Base-by-base conservation (phyloP, 2,113 vertebrate species). In the Mastomys natalensis region DNA sequence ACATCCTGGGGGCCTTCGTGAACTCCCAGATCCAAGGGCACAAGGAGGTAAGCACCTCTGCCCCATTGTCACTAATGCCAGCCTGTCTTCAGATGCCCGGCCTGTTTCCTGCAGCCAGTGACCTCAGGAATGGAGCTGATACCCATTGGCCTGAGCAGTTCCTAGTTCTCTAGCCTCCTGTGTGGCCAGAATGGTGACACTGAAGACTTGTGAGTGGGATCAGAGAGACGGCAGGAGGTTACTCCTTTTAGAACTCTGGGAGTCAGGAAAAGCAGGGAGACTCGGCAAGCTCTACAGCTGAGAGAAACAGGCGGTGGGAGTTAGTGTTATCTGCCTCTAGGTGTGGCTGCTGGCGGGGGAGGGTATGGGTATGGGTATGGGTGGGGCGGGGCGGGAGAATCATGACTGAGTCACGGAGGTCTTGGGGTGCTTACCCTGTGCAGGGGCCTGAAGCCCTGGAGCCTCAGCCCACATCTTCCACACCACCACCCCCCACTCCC, bases 21-120 rank as follows among this genome's bases (percentile, higher is more conserved):
- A 99, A 99, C 98, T 99, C 99, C 7, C 99, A 99, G 98, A 99
- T 99, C 97, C 99, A 99, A 98, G 99, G 99, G 84, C 99, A 99
- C 98, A 98, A 98, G 98, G 99, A 99, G 99, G 99, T 99, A 95
- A 98, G 98, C 64, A 3, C 72, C 29, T 86, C 37, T 0, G 8
- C 0, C 3, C 5, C 10, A 0, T 6, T 37, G 19, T 68, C 0
- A 72, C 78, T 31, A 84, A 24, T 66, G 72, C 24, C 81, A 16
- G 51, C 60, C 58, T 90, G 24, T 82, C 16, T 34, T 21, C 4
- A 64, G 60, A n/a, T 3, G 7, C 53, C 62, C 22, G 17, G 43
- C 48, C 34, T 31, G 21, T 2, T 2, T 22, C 53, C 22, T 31
- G 12, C 26, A 68, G 72, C 51, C 73, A 80, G 73, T 62, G 40